These are phyloP conservation scores for Sapajus apella DNA, from an alignment of 2,113 vertebrate genomes.

Conservation along the genomic window DNA sequence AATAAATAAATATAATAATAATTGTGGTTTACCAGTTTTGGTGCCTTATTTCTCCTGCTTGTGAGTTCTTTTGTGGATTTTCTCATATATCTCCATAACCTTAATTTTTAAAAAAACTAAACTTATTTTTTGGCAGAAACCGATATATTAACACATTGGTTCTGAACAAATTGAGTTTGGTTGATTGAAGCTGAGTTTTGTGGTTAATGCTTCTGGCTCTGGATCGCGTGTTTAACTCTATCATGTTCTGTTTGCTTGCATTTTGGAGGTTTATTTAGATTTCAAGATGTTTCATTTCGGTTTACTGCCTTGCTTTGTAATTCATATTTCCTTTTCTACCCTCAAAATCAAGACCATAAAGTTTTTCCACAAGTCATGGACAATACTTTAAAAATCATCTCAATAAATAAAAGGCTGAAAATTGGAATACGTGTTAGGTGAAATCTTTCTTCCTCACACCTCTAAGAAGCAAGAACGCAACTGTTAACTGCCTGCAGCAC, in stretches of 20 bases:
- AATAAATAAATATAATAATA: neutral
- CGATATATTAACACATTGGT: neutral
- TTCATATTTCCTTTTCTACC: constrained; percentile 4
- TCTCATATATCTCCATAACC: neutral
- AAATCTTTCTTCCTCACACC: neutral
- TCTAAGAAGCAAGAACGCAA: neutral
- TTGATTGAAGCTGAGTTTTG: neutral
- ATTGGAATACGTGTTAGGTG: neutral
- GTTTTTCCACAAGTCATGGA: neutral
- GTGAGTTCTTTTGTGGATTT: neutral
- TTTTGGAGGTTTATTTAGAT: constrained; percentile 1
- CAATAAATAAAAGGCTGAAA: neutral
- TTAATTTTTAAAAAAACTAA: neutral
- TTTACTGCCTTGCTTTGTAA: neutral
- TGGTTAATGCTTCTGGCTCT: neutral
- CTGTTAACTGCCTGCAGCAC: neutral
- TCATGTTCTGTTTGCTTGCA: constrained; percentile 14
- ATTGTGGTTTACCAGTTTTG: neutral
- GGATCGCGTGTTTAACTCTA: neutral
- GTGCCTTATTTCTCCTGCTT: neutral
- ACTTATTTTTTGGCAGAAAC: neutral
- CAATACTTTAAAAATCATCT: neutral
- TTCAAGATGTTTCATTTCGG: constrained; percentile 20
- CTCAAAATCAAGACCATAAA: constrained; percentile 16
- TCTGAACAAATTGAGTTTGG: neutral